Conservation (phyloP, 2,888 invertebrate genomes). For the Synergus japonicus region DNA sequence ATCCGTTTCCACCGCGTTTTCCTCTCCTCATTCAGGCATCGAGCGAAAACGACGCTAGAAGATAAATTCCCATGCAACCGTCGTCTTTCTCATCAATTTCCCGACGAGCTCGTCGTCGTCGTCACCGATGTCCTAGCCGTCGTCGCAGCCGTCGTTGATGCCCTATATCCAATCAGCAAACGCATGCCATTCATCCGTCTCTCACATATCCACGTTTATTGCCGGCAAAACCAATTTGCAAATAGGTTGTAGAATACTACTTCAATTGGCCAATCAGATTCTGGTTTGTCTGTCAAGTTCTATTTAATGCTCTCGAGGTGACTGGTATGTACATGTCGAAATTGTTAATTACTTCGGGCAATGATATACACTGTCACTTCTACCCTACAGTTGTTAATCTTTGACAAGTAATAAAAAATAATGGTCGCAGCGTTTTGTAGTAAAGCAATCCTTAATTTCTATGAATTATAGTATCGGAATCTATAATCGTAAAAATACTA, state of each 20-base stretch:
- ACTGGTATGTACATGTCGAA: conserved; percentile 13
- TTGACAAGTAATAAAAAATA: background rate
- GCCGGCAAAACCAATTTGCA: conserved; percentile 74
- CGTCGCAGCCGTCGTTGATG: conserved; percentile 1
- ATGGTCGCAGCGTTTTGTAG: background rate
- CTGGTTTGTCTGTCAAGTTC: conserved; percentile 17
- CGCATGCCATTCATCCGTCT: conserved; percentile 65
- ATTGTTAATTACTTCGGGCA: conserved; percentile 23
- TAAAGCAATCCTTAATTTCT: conserved; percentile 7
- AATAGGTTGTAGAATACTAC: conserved; percentile 67
- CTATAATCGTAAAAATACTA: too few species aligned
- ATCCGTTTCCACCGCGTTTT: conserved; percentile 19
- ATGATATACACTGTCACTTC: conserved; percentile 9
- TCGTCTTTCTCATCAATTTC: conserved; percentile 58
- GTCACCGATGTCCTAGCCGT: conserved; percentile 47
- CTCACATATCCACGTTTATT: conserved; percentile 65
- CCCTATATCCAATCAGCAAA: conserved; percentile 70
- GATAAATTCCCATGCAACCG: conserved; percentile 41
- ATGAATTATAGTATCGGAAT: background rate
- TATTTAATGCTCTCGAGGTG: conserved; percentile 20
- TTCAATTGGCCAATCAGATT: conserved; percentile 16
- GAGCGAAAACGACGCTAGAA: conserved; percentile 37
- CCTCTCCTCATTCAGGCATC: background rate
- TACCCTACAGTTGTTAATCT: background rate
- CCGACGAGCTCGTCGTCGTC: conserved; percentile 53